Evolutionary conservation across 2,888 invertebrate genomes (phyloP), one percentile per base, ranked within the genome.

Genomic region (Stenoptilia bipunctidactyla): DNA sequence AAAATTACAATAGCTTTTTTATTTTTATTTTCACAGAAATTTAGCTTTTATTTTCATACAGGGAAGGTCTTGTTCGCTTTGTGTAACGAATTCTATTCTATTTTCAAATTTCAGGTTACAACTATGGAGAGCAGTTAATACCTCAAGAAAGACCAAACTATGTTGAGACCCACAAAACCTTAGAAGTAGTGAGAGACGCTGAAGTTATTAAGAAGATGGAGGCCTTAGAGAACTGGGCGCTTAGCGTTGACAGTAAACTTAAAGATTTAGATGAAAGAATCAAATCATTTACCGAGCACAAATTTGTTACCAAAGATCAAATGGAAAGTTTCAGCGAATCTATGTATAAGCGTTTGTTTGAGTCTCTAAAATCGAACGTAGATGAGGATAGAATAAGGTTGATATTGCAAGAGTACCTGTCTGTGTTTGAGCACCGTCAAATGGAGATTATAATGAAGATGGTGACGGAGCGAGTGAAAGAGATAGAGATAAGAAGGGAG

Each of bases 221-320:
- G 1, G 73, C 71, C 12, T 55, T 87, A 14, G 80, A 85, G 50
- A 60, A 59, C 40, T 74, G 86, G 67, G 85, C 88, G 8, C 52
- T 85, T 5, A 82, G 80, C 41, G 72, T 87, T 1, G 84, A 86
- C 43, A 62, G 63, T 1, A 86, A 87, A 48, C 72, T 90, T 3
- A 80, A 84, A 33, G 72, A 70, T 42, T 83, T 90, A 42, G 87
- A 87, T 51, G 64, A 79, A 6, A 85, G 87, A 40, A 52, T 90
- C n/a, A 86, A 86, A 44, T 66, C 68, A 1, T 87, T 88, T 74
- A 85, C 90, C 40, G 85, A 86, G 40, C 79, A 83, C 33, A 74
- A 88, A 37, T 89, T 89, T 46, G 72, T 89, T 10, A 87, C 88
- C 4, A 89, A 87, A 51, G 84, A 87, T n/a, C 86, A 88, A 47